Percentiles rank a stretch among this genome's conserved stretches.
These are phyloP conservation scores for Phlogophora meticulosa DNA, from an alignment of 2,888 invertebrate species.

Conservation along the genomic window DNA sequence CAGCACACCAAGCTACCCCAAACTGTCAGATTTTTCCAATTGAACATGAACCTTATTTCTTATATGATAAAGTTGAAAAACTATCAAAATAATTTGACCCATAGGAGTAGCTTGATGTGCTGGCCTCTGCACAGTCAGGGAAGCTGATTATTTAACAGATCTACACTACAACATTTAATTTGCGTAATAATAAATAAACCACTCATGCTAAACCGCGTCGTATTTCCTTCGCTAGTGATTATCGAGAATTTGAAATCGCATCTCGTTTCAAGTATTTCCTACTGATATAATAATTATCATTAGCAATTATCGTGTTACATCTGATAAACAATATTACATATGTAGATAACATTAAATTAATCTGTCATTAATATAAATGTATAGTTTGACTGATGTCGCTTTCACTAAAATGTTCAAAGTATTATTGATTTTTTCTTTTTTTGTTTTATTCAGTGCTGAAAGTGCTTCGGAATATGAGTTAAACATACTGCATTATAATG, in stretches of 20 bases:
- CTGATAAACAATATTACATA: conserved; percentile 13
- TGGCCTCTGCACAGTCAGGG: too few species aligned
- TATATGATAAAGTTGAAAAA: too few species aligned
- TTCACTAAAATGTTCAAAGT: conserved; percentile 15
- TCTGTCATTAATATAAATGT: not conserved
- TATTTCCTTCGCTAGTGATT: not conserved
- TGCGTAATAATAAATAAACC: not conserved
- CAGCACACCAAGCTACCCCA: too few species aligned
- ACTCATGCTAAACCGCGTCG: not conserved
- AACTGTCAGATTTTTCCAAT: too few species aligned
- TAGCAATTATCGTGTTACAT: conserved; percentile 24
- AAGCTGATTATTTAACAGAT: too few species aligned
- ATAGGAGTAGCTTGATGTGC: too few species aligned
- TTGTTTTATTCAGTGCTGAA: conserved; percentile 65
- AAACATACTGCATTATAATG: conserved; percentile 86
- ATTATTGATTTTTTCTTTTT: conserved; percentile 38
- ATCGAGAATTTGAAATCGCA: conserved; percentile 15
- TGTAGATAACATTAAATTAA: not conserved
- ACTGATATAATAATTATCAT: conserved; percentile 1
- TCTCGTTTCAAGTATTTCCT: not conserved
- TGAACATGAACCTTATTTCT: too few species aligned
- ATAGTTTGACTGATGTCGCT: not conserved
- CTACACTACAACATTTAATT: too few species aligned
- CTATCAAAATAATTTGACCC: too few species aligned
- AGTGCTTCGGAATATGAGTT: conserved; percentile 70